phyloP scores from a whole-genome alignment of 2,888 invertebrate genomes.

The Polylopha cassiicola region DNA sequence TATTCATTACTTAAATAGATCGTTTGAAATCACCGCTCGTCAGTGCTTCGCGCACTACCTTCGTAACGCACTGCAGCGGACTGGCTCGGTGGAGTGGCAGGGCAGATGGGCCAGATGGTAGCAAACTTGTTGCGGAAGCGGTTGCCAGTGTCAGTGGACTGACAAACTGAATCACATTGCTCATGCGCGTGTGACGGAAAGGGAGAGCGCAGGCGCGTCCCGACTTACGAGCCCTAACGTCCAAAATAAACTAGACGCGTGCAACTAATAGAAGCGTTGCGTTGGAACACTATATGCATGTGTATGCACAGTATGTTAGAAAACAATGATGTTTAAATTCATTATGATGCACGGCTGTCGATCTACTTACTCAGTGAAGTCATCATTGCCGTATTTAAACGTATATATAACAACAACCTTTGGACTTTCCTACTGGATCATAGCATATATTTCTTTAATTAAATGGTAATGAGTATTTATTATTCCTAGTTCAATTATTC shows the following conservation, averaged over 20 bases:
- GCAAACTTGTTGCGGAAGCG: constrained; percentile 33
- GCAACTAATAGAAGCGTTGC: constrained; percentile 7
- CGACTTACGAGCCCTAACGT: constrained; percentile 29
- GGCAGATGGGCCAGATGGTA: constrained; percentile 17
- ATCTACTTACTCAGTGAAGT: too few relatives aligned
- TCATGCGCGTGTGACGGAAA: constrained; percentile 33
- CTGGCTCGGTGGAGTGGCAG: constrained; percentile 34
- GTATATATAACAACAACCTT: too few relatives aligned
- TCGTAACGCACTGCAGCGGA: constrained; percentile 55
- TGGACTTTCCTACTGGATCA: too few relatives aligned
- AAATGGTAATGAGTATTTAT: too few relatives aligned
- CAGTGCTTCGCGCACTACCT: constrained; percentile 43
- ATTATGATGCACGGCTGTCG: too few relatives aligned
- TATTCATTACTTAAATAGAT: too few relatives aligned
- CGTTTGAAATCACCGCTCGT: constrained; percentile 4
- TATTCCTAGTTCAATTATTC: too few relatives aligned
- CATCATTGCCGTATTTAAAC: too few relatives aligned
- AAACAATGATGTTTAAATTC: too few relatives aligned
- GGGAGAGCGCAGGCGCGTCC: constrained; percentile 42
- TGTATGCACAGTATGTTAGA: constrained; percentile 12
- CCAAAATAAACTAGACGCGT: constrained; percentile 17
- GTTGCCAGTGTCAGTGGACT: constrained; percentile 35
- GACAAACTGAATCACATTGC: constrained; percentile 28
- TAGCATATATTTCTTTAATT: too few relatives aligned
- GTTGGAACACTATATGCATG: constrained; percentile 4